These are phyloP conservation scores for Mandrillus leucophaeus DNA, from an alignment of 2,113 vertebrate species.

Conservation along the genomic window DNA sequence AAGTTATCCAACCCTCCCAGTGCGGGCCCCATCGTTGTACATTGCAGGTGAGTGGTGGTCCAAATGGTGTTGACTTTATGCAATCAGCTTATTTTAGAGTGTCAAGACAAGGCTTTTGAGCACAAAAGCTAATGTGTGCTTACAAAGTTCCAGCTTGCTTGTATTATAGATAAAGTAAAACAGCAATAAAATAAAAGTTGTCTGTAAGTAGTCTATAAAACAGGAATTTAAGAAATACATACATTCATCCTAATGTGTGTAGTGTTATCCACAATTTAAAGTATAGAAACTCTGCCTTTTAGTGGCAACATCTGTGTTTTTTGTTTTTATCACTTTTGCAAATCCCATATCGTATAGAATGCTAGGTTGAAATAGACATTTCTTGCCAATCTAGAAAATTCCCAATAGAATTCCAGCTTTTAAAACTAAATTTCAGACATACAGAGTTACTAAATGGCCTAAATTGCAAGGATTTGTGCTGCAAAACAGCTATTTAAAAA, in stretches of 20 bases:
- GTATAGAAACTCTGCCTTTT: constrained; percentile 56
- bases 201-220: constrained; percentile 48
- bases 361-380: constrained; percentile 52
- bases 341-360: constrained; percentile 46
- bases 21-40: constrained; percentile 97
- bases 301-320: constrained; percentile 46
- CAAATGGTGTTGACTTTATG: fast-evolving
- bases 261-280: neutral
- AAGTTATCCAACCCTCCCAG: constrained; percentile 98
- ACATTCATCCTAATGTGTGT: neutral
- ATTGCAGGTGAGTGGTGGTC: constrained; percentile 93
- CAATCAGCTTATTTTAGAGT: neutral
- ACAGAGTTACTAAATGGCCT: constrained; percentile 48
- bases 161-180: neutral
- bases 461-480: constrained; percentile 66
- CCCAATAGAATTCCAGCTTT: constrained; percentile 59
- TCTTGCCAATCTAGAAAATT: constrained; percentile 61
- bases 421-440: constrained; percentile 68
- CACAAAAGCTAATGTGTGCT: neutral
- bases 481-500: constrained; percentile 49
- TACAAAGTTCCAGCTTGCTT: neutral
- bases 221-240: constrained; percentile 53
- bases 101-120: neutral
- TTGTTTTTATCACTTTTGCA: constrained; percentile 56
- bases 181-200: constrained; percentile 1